These are phyloP conservation scores for Pseudococcus jackbeardsleyi DNA, from an alignment of 2,888 invertebrate species.

Conservation along the genomic window DNA sequence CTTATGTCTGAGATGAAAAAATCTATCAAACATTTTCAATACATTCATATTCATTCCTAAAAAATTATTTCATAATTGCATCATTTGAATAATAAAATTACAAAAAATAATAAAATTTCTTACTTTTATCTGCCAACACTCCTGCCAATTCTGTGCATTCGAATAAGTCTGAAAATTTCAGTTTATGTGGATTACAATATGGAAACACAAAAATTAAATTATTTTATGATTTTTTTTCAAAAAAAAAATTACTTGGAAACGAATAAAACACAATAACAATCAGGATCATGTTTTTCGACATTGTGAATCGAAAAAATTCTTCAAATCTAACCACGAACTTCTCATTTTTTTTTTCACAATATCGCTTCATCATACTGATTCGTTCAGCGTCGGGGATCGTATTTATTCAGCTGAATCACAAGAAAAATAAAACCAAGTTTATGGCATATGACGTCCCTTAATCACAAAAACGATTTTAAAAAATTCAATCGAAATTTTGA, in stretches of 20 bases:
- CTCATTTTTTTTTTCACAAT: too few species aligned
- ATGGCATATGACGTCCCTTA: too few species aligned
- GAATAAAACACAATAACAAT: background rate
- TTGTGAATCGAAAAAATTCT: background rate
- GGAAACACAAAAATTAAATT: background rate
- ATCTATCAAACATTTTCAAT: background rate
- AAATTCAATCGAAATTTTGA: background rate
- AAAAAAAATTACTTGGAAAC: background rate
- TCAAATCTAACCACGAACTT: background rate
- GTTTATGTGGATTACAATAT: background rate
- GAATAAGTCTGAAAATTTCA: background rate
- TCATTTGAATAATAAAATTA: background rate
- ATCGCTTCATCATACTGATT: too few species aligned
- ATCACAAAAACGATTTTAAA: too few species aligned
- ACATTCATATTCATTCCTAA: constrained; percentile 22
- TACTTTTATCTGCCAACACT: background rate
- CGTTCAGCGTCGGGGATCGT: background rate
- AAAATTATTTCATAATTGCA: background rate
- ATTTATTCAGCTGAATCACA: constrained; percentile 15
- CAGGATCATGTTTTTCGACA: background rate
- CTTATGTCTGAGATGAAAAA: background rate
- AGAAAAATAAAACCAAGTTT: background rate
- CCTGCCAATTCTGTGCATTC: background rate
- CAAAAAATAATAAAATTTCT: background rate
- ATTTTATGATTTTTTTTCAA: background rate